Conservation (phyloP, 2,113 vertebrate species). For the Vimba vimba region DNA sequence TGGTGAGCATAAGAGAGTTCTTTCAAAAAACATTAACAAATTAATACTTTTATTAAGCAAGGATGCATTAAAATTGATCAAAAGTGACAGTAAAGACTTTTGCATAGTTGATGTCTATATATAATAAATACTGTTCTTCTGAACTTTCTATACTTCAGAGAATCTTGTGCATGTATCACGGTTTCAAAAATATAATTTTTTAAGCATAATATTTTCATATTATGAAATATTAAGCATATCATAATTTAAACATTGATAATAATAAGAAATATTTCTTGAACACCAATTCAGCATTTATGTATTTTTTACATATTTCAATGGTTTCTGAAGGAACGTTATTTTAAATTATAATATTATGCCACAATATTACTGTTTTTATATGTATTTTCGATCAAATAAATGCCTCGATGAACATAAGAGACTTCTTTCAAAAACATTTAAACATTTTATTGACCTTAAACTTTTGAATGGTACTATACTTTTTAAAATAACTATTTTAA, state of each 20-base stretch:
- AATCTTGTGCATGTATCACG: too few relatives aligned
- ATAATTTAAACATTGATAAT: neutral
- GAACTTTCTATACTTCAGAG: neutral
- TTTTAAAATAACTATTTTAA: neutral
- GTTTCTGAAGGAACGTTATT: neutral
- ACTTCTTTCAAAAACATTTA: neutral
- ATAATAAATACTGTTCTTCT: neutral
- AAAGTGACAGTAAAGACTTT: neutral
- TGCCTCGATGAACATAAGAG: neutral
- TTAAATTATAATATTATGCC: neutral
- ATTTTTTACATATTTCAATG: neutral
- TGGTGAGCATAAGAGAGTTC: too few relatives aligned
- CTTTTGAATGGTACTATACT: neutral
- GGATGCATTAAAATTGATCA: neutral
- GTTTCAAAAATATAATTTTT: too few relatives aligned
- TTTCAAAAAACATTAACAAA: too few relatives aligned
- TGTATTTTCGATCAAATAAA: neutral
- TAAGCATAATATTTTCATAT: too few relatives aligned
- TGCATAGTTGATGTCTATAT: neutral
- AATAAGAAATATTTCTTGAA: neutral
- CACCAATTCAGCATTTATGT: neutral
- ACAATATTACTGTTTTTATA: neutral
- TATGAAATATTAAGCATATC: neutral
- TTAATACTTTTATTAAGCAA: neutral
- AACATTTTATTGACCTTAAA: neutral